Evolutionary conservation across 2,888 invertebrate species (phyloP).

Genomic region (Clunio marinus): DNA sequence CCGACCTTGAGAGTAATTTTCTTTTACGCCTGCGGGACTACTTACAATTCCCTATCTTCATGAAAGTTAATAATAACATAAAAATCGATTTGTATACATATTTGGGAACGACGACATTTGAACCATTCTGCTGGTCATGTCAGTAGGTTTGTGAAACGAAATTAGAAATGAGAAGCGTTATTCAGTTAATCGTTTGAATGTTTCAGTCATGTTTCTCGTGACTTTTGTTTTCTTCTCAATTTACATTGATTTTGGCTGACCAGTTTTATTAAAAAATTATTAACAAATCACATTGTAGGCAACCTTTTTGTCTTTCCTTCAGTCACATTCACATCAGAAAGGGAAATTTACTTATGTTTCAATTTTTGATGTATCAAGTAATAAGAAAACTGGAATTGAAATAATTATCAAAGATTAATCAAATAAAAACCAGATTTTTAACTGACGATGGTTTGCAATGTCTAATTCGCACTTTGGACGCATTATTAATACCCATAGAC

Average conservation of each 20-base stretch:
- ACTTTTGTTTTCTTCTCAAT: neutral
- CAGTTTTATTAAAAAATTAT: neutral
- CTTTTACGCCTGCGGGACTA: neutral
- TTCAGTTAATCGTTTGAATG: neutral
- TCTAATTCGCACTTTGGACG: neutral
- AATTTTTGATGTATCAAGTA: neutral
- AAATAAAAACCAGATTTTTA: neutral
- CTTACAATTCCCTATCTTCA: neutral
- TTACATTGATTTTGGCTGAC: neutral
- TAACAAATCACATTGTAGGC: neutral
- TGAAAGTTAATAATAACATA: neutral
- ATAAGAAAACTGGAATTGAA: neutral
- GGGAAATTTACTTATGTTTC: neutral
- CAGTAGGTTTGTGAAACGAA: neutral
- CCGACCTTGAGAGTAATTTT: conserved; percentile 4
- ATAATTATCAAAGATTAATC: neutral
- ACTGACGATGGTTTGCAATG: too few relatives aligned
- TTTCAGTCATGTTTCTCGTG: neutral
- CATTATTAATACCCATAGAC: neutral
- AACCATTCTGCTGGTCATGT: too few relatives aligned
- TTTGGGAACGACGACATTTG: neutral
- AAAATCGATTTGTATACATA: neutral
- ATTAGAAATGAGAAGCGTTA: neutral
- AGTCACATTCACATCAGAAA: neutral
- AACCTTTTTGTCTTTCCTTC: neutral